These are phyloP conservation scores for Sternarchorhynchus goeldii DNA, from an alignment of 2,797 vertebrate genomes.

Conservation along the genomic window DNA sequence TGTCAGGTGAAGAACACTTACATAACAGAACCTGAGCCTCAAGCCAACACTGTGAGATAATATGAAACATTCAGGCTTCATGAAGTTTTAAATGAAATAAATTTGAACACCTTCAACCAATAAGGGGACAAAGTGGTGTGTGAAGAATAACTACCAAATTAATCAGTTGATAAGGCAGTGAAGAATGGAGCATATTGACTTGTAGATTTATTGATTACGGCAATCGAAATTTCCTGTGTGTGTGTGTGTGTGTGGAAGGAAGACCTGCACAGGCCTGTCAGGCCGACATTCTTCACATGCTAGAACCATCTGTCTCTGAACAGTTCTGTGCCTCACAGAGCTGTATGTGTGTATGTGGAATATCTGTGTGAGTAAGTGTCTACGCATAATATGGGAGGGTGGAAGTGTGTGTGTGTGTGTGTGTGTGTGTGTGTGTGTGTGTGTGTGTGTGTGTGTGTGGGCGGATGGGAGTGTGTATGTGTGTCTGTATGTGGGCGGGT, in stretches of 20 bases:
- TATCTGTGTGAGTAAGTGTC: constrained; percentile 17
- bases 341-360: constrained; percentile 25
- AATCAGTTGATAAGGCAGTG: too few species aligned
- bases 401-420: constrained; percentile 21
- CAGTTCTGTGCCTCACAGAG: constrained; percentile 9
- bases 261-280: constrained; percentile 63
- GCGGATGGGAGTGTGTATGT: constrained; percentile 10
- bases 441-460: neutral
- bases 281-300: constrained; percentile 67
- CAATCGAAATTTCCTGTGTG: neutral
- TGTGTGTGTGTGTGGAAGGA: constrained; percentile 48
- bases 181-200: too few species aligned
- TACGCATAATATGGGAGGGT: too few species aligned
- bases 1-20: too few species aligned
- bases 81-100: too few species aligned
- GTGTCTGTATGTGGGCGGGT: neutral
- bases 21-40: too few species aligned
- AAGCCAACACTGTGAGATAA: too few species aligned
- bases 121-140: too few species aligned
- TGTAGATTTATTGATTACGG: too few species aligned
- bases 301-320: constrained; percentile 42
- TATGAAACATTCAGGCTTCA: too few species aligned
- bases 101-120: too few species aligned
- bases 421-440: constrained; percentile 15
- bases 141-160: too few species aligned